These are phyloP conservation scores for Agrenia bidenticulata DNA, from an alignment of 2,888 invertebrate species.

Conservation along the genomic window DNA sequence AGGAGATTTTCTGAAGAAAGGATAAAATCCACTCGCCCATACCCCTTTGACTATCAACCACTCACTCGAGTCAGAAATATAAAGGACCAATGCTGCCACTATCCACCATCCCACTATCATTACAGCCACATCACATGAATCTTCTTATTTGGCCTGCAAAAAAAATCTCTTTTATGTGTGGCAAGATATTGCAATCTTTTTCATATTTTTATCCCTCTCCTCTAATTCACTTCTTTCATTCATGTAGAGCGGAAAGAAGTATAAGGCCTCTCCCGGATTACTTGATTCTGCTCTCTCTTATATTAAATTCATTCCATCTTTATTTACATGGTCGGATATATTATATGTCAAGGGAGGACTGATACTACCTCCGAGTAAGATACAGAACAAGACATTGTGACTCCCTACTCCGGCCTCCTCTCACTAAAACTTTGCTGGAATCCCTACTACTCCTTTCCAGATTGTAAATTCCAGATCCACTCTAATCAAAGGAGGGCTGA, in stretches of 20 bases:
- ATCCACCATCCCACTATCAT: neutral
- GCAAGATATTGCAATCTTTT: conserved; percentile 15
- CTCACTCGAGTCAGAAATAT: neutral
- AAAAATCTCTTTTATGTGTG: conserved; percentile 1
- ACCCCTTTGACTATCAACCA: neutral
- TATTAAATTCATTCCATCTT: neutral
- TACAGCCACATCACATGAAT: neutral
- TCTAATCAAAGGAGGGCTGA: conserved; percentile 7
- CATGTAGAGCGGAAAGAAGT: neutral
- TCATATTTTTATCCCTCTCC: conserved; percentile 5
- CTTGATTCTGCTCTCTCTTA: conserved; percentile 1
- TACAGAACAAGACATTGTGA: too few relatives aligned
- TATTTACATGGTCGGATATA: too few relatives aligned
- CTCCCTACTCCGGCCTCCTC: too few relatives aligned
- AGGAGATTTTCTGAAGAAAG: neutral
- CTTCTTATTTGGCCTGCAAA: conserved; percentile 5
- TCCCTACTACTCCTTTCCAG: neutral
- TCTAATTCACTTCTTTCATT: conserved; percentile 9
- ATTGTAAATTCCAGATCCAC: neutral
- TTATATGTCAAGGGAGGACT: too few relatives aligned
- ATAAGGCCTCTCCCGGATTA: conserved; percentile 8
- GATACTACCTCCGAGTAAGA: too few relatives aligned
- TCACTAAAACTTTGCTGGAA: neutral
- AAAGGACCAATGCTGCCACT: too few relatives aligned
- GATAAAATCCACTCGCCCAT: neutral